Base-by-base conservation (phyloP, 64 coral and sea anemone species). In the Montipora capricornis region DNA sequence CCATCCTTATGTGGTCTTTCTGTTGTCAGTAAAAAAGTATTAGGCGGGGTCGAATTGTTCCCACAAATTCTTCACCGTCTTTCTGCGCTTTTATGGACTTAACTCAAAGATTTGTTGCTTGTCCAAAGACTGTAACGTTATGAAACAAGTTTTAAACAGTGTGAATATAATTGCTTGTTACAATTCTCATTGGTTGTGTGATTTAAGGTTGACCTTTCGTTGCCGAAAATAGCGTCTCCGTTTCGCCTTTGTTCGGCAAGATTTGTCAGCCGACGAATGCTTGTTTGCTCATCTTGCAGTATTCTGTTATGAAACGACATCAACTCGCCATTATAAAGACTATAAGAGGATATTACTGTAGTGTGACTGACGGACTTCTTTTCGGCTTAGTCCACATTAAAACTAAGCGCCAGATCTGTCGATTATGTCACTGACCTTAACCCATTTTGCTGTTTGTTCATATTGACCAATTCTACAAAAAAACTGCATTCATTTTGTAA, bases 241-340 rank as follows among this genome's bases (percentile, higher is more conserved):
- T 19, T 46, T 14, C 11, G 24, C 12, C 69, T 73, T 73, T 73
- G n/a, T 73, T 24, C n/a, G 7, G 37, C 37, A 24, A 16, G 13
- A 12, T 16, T 68, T 68, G 66, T 67, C 62, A 67, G 12, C 19
- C 5, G 12, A 10, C 6, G 6, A 4, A 26, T 76, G 37, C 37
- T 76, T 76, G 74, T 76, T 76, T 76, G 74, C 45, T 76, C 74
- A 76, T 14, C 10, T 45, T 76, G 24, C 74, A 76, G 8, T 11
- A 44, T 14, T 6, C 13, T 44, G 24, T 46, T 73, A 26, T 73
- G n/a, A 24, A 24, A 68, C 14, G 6, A 8, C 10, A n/a, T 24
- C 5, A 73, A 7, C 7, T 10, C 4, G 20, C 20, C 7, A 6
- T 8, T 8, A 5, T 37, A 37, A 37, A 37, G 9, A 26, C 10